Conservation (phyloP, 2,888 invertebrate genomes). For the Eucriotettix oculatus region DNA sequence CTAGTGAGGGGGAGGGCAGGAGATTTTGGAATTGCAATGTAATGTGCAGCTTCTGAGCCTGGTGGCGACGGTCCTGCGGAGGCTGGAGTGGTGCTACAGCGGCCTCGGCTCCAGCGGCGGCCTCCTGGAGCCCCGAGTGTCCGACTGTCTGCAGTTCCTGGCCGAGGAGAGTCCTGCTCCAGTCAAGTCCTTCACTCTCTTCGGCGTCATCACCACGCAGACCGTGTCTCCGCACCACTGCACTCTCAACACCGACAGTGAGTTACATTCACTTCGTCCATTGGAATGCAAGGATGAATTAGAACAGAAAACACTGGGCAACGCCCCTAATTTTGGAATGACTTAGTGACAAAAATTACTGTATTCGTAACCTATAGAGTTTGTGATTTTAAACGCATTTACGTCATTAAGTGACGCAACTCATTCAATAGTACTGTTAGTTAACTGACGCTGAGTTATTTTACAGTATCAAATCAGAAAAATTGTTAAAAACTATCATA, state of each 20-base stretch:
- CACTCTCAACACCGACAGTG: conserved; percentile 38
- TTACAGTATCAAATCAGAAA: too few relatives aligned
- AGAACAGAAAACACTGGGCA: too few relatives aligned
- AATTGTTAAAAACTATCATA: too few relatives aligned
- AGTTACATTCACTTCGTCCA: conserved; percentile 1
- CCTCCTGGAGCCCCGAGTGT: conserved; percentile 19
- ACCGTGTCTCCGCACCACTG: conserved; percentile 43
- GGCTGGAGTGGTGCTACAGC: conserved; percentile 40
- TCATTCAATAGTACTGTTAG: too few relatives aligned
- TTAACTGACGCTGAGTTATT: too few relatives aligned
- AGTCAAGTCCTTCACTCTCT: conserved; percentile 30
- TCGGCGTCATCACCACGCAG: conserved; percentile 43
- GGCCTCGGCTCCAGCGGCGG: conserved; percentile 15
- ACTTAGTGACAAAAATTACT: too few relatives aligned
- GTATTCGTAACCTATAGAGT: too few relatives aligned
- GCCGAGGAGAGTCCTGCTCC: conserved; percentile 34
- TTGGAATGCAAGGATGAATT: too few relatives aligned
- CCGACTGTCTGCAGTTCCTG: conserved; percentile 35
- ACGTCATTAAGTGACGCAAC: too few relatives aligned
- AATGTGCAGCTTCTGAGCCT: conserved; percentile 33
- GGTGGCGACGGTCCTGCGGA: conserved; percentile 42
- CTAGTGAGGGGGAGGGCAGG: conserved; percentile 47
- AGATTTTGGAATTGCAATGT: conserved; percentile 19
- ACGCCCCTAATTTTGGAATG: too few relatives aligned
- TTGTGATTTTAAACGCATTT: too few relatives aligned